Evolutionary conservation across 2,888 invertebrate species (phyloP).

Genomic region (Enoplolaimus lenunculus): DNA sequence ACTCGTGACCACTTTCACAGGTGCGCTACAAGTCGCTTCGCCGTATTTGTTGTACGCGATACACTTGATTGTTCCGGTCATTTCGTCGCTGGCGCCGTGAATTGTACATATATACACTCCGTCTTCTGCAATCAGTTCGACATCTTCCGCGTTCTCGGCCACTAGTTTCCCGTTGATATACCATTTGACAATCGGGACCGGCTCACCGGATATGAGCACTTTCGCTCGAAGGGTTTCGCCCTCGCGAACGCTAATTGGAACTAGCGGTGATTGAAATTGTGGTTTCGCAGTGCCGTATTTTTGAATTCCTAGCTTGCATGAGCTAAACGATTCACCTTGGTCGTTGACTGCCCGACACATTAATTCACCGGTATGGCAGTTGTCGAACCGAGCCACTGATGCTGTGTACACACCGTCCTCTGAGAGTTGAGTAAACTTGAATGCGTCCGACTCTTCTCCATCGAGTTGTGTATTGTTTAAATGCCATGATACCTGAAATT

Average conservation of each 20-base stretch:
- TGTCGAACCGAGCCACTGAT: too few relatives aligned
- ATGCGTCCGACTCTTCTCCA: too few relatives aligned
- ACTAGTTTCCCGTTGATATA: slow-evolving; percentile 40
- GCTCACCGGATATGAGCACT: slow-evolving; percentile 75
- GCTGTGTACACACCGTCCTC: too few relatives aligned
- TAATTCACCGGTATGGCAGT: slow-evolving; percentile 43
- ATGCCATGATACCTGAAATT: too few relatives aligned
- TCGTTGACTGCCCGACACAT: slow-evolving; percentile 46
- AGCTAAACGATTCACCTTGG: slow-evolving; percentile 47
- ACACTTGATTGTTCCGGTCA: slow-evolving; percentile 47
- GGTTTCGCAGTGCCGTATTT: slow-evolving; percentile 35
- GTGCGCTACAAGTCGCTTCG: slow-evolving; percentile 42
- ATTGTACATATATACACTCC: slow-evolving; percentile 44
- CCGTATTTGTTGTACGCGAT: slow-evolving; percentile 45
- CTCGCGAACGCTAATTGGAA: slow-evolving; percentile 58
- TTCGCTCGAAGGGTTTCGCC: slow-evolving; percentile 68
- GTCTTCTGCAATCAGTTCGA: slow-evolving; percentile 33
- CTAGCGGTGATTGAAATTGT: slow-evolving; percentile 34
- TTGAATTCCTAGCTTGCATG: slow-evolving; percentile 61
- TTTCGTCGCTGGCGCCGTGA: slow-evolving; percentile 43
- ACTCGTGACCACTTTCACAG: slow-evolving; percentile 34
- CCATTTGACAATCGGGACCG: slow-evolving; percentile 74
- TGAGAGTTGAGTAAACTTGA: too few relatives aligned
- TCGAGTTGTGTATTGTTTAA: too few relatives aligned
- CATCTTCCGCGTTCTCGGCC: slow-evolving; percentile 35